Base-by-base conservation (phyloP, 1,140 invertebrate species). In the Probaryconus sp. region DNA sequence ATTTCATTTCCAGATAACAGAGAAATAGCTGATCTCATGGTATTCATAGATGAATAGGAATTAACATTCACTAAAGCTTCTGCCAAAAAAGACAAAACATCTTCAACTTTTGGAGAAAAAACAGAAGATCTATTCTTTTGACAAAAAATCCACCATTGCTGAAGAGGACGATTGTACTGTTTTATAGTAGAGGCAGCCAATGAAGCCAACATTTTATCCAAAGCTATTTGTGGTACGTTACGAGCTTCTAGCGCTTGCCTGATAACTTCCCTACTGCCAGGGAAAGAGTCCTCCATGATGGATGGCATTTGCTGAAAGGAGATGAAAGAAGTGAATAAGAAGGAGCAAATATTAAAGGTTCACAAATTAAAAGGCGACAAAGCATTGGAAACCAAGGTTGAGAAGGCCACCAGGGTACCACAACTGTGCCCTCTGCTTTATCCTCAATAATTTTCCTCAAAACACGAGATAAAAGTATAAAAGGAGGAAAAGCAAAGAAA, bases 361-460 rank as follows among this genome's bases (percentile, higher is more conserved):
- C n/a, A n/a, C n/a, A n/a, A n/a, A n/a, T n/a, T n/a, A n/a, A n/a
- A n/a, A n/a, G n/a, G n/a, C n/a, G n/a, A n/a, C n/a, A n/a, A n/a
- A n/a, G n/a, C n/a, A n/a, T n/a, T n/a, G n/a, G n/a, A n/a, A n/a
- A n/a, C n/a, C n/a, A n/a, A n/a, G n/a, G n/a, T 33, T 69, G 64
- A 11, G 45, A 60, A 28, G 61, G 50, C 79, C 81, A 81, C n/a
- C 61, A 9, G 0, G 78, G 81, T 6, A 81, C 70, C 2, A 81
- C 51, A 5, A 81, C n/a, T 6, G 81, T 61, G 2, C 74, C 77
- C 26, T 43, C 30, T 26, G 76, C 75, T 42, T 58, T 50, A 26
- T 82, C 79, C 18, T 28, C 4, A 11, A 67, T 65, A 9, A 79
- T 76, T 58, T 77, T 80, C 80, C 78, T 9, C 79, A 7, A 0